A percentile compares a stretch with the other conserved stretches of the same genome.
phyloP scores from a whole-genome alignment of 1,140 invertebrate genomes.

The Dendrolimus punctatus region DNA sequence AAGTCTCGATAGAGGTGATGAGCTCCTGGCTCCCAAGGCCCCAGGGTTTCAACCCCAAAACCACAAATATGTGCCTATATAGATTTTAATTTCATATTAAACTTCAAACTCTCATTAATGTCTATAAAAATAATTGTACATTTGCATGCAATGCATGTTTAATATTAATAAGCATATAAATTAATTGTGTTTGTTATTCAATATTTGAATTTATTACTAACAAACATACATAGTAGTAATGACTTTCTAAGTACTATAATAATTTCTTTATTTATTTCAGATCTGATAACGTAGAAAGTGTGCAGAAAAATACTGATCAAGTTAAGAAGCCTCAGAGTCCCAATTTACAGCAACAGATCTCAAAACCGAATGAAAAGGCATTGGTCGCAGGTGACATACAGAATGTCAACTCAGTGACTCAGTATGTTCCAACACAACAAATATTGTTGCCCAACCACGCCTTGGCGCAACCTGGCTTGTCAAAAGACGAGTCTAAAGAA shows the following conservation, averaged over 20 bases:
- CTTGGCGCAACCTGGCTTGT: constrained; percentile 28
- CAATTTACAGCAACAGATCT: constrained; percentile 37
- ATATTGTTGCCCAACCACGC: constrained; percentile 43
- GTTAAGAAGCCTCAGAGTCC: constrained; percentile 49
- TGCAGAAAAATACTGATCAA: constrained; percentile 61
- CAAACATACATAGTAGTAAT: background rate
- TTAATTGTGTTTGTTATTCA: no score
- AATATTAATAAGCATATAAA: no score
- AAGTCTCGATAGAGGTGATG: no score
- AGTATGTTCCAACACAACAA: constrained; percentile 54
- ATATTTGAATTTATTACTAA: background rate
- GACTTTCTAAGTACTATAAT: constrained; percentile 1
- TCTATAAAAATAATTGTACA: no score
- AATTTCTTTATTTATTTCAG: constrained; percentile 37
- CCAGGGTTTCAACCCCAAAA: no score
- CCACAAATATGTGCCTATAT: no score
- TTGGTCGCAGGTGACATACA: constrained; percentile 26
- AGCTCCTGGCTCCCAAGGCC: no score
- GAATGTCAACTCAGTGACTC: constrained; percentile 43
- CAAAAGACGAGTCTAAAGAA: constrained; percentile 54
- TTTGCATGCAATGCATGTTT: no score
- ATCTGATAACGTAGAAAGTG: constrained; percentile 58
- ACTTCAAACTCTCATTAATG: no score
- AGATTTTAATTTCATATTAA: no score
- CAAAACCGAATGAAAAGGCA: constrained; percentile 45